Percentiles rank a stretch among this genome's conserved stretches.
Conservation (phyloP, 1,140 invertebrate species). For the Euwallacea fornicatus region DNA sequence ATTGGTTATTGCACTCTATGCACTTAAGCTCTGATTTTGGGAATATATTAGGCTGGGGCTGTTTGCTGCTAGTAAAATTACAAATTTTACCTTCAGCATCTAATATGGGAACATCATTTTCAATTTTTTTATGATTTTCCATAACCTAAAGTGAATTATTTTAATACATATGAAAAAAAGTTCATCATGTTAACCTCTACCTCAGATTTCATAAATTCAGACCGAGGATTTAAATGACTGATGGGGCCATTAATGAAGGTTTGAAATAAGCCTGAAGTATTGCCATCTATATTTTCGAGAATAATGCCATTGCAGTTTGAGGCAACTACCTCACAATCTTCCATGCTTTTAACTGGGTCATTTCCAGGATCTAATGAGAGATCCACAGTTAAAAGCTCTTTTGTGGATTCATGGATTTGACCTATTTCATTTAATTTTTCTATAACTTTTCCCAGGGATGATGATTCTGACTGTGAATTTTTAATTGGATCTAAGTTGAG, state of each 20-base stretch:
- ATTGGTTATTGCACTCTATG: constrained; percentile 61
- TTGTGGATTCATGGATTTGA: constrained; percentile 11
- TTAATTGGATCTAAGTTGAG: not conserved
- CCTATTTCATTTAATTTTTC: constrained; percentile 15
- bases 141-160: constrained; percentile 54
- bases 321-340: constrained; percentile 19
- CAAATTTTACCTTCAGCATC: constrained; percentile 63
- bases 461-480: not conserved
- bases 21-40: constrained; percentile 50
- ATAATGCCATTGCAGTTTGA: constrained; percentile 34
- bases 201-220: constrained; percentile 43
- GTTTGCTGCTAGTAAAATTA: constrained; percentile 46
- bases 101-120: constrained; percentile 58
- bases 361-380: constrained; percentile 13
- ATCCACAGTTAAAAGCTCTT: constrained; percentile 32
- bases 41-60: constrained; percentile 38
- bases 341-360: constrained; percentile 35
- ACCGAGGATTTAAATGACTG: constrained; percentile 4
- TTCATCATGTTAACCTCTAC: constrained; percentile 15
- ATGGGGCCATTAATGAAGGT: constrained; percentile 28
- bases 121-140: constrained; percentile 59
- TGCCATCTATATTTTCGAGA: constrained; percentile 43
- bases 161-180: constrained; percentile 22
- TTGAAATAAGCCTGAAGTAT: constrained; percentile 43
- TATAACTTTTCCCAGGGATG: constrained; percentile 13